Conservation (phyloP, 2,113 vertebrate species). For the Pelusios castaneus region DNA sequence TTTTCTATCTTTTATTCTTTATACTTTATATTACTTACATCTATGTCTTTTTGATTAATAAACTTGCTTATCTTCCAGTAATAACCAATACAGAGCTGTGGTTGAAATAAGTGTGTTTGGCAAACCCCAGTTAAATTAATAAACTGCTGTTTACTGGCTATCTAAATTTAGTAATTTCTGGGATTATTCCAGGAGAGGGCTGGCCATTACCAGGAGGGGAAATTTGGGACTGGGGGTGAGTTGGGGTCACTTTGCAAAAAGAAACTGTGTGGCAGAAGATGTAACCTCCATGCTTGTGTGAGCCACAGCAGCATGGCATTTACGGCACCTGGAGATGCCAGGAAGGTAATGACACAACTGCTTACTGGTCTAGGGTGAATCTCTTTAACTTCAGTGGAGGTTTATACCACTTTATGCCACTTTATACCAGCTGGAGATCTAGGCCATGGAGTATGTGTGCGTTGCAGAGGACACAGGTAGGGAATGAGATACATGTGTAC, state of each 20-base stretch:
- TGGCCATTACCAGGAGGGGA: neutral
- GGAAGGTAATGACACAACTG: neutral
- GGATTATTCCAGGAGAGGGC: neutral
- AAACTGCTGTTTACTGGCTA: neutral
- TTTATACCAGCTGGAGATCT: neutral
- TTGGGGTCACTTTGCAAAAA: neutral
- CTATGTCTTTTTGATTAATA: neutral
- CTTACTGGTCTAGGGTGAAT: neutral
- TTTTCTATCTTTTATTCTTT: neutral
- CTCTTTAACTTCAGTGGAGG: neutral
- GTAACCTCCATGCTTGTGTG: neutral
- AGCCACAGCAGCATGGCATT: neutral
- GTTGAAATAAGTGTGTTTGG: neutral
- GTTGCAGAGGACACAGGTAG: neutral
- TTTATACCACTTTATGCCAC: too few species aligned
- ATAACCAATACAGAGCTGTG: neutral
- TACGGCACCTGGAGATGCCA: neutral
- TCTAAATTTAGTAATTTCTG: neutral
- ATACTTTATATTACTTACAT: neutral
- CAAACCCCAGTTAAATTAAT: neutral
- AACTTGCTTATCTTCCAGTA: neutral
- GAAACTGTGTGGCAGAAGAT: neutral
- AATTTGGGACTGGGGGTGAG: neutral
- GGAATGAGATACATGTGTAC: neutral
- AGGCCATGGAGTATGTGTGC: neutral